A percentile compares a stretch with the other conserved stretches of the same genome.
Conservation (phyloP, 2,113 vertebrate species). For the Hypocryptadius cinnamomeus region DNA sequence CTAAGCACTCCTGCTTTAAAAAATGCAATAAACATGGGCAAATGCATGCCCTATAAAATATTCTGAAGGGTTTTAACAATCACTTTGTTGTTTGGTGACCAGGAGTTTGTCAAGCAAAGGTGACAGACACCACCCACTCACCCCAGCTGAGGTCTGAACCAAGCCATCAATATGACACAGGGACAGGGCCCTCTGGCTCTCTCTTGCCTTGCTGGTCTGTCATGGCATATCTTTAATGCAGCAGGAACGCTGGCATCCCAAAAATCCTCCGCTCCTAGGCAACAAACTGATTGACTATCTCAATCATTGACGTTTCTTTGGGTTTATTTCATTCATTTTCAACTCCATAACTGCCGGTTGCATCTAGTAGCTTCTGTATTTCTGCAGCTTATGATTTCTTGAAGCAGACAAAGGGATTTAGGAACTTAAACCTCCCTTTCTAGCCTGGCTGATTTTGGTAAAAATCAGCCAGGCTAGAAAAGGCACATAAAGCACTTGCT, state of each 20-base stretch:
- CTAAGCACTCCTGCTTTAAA: background rate
- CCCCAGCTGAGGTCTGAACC: background rate
- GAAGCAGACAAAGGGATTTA: background rate
- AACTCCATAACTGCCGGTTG: background rate
- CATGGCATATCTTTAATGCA: background rate
- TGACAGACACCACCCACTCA: background rate
- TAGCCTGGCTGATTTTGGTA: too few relatives aligned
- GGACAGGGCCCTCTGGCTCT: background rate
- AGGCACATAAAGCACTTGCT: background rate
- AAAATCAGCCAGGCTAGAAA: background rate
- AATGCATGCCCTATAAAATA: background rate
- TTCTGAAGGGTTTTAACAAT: background rate
- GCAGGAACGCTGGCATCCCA: background rate
- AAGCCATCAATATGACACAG: background rate
- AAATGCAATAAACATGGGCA: background rate
- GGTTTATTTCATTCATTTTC: background rate
- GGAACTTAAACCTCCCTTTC: background rate
- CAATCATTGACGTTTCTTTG: background rate
- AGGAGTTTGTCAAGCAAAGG: background rate
- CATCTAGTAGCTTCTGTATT: background rate
- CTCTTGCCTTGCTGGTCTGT: background rate
- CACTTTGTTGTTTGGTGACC: background rate
- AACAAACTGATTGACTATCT: background rate
- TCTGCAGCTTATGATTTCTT: background rate
- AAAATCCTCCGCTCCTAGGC: slow-evolving; percentile 2